Conservation (phyloP, 92 coral and sea anemone species). For the Palythoa grandiflora region DNA sequence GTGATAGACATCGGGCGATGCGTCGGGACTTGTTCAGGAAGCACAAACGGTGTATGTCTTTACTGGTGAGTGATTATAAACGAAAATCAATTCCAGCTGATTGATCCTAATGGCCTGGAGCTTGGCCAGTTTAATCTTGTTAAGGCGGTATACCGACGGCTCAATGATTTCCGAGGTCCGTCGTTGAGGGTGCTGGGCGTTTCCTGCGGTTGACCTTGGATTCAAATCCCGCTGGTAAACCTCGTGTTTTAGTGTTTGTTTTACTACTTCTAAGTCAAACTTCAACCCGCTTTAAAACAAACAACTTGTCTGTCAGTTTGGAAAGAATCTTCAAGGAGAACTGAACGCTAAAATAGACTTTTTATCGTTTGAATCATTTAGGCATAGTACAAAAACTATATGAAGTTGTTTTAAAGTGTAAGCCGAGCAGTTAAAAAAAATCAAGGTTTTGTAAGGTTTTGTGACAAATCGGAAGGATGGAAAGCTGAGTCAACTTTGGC, state of each 20-base stretch:
- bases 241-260: not conserved
- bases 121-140: not conserved
- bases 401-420: no score
- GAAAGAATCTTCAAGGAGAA: no score
- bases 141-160: not conserved
- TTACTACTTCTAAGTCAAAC: not conserved
- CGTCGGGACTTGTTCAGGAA: constrained; percentile 68
- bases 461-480: no score
- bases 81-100: not conserved
- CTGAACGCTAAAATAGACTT: no score
- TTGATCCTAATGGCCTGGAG: not conserved
- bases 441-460: no score
- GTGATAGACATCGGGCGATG: constrained; percentile 80
- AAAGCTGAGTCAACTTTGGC: no score
- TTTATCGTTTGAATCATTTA: no score
- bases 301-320: not conserved
- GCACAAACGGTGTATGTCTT: constrained; percentile 57
- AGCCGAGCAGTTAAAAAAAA: no score
- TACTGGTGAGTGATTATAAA: constrained; percentile 64
- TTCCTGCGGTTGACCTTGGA: not conserved
- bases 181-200: not conserved
- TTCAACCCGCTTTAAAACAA: not conserved
- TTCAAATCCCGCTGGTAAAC: not conserved
- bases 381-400: no score
- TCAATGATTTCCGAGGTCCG: not conserved